phyloP scores from a whole-genome alignment of 2,797 vertebrate genomes.

The Cyclopterus lumpus region DNA sequence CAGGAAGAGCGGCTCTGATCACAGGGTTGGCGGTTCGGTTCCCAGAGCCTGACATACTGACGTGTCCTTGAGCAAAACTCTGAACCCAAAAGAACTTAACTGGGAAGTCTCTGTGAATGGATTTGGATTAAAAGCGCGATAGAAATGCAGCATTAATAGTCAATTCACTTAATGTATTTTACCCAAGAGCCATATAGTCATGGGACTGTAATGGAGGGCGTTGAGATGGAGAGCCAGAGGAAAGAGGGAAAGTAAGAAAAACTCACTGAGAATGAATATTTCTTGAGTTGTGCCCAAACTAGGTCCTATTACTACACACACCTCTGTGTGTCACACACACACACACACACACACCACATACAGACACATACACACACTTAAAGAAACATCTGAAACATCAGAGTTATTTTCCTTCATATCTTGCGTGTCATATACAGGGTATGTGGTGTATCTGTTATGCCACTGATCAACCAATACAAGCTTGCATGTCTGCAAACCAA shows the following conservation, averaged over 20 bases:
- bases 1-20: no score
- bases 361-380: neutral
- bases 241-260: conserved; percentile 4
- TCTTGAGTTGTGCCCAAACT: neutral
- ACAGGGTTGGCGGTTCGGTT: neutral
- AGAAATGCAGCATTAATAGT: neutral
- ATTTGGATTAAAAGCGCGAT: neutral
- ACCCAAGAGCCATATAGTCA: neutral
- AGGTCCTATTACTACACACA: neutral
- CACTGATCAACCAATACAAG: conserved; percentile 21
- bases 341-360: conserved; percentile 15
- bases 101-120: neutral
- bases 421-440: conserved; percentile 4
- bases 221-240: neutral
- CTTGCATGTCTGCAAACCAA: conserved; percentile 17
- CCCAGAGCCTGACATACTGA: neutral
- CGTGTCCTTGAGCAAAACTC: neutral
- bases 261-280: neutral
- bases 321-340: neutral
- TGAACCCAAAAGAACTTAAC: neutral
- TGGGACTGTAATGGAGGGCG: neutral
- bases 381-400: conserved; percentile 8
- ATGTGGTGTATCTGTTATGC: conserved; percentile 16
- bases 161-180: neutral
- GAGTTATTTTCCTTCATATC: conserved; percentile 35